A percentile compares a stretch with the other conserved stretches of the same genome.
phyloP scores from a whole-genome alignment of 37 sponge, comb jelly and placozoan genomes.

The Corticium candelabrum region DNA sequence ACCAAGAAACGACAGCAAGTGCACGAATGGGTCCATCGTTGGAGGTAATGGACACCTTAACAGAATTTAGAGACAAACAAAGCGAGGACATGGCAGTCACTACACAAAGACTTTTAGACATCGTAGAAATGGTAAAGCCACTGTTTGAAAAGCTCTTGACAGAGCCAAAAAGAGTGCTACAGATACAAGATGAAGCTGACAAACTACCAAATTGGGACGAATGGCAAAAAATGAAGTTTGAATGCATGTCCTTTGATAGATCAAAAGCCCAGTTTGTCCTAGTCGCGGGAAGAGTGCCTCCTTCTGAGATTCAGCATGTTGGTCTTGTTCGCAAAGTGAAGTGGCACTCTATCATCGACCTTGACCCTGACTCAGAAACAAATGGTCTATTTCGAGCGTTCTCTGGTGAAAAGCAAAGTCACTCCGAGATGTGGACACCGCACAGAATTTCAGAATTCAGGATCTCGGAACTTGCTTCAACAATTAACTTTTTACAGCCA shows the following conservation, averaged over 20 bases:
- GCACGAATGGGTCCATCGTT: too few relatives aligned
- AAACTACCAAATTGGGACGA: neutral
- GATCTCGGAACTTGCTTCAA: neutral
- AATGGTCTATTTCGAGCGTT: neutral
- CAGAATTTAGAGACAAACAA: too few relatives aligned
- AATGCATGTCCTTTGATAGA: neutral
- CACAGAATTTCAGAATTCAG: neutral
- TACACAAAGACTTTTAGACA: too few relatives aligned
- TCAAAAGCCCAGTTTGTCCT: neutral
- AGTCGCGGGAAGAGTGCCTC: neutral
- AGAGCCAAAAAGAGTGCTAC: neutral
- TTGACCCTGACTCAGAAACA: neutral
- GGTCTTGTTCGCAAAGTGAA: neutral
- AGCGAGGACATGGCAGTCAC: too few relatives aligned
- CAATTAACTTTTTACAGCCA: neutral
- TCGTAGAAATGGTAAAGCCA: neutral
- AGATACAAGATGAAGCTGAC: neutral
- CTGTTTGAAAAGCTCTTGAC: neutral
- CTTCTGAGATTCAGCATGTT: neutral
- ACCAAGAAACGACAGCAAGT: too few relatives aligned
- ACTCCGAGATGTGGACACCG: neutral
- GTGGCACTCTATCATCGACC: neutral
- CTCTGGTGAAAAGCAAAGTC: neutral
- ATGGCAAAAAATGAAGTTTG: neutral
- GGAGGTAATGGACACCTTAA: too few relatives aligned